A percentile compares a stretch with the other conserved stretches of the same genome.
Conservation (phyloP, 1,140 invertebrate species). For the Ephestia elutella region DNA sequence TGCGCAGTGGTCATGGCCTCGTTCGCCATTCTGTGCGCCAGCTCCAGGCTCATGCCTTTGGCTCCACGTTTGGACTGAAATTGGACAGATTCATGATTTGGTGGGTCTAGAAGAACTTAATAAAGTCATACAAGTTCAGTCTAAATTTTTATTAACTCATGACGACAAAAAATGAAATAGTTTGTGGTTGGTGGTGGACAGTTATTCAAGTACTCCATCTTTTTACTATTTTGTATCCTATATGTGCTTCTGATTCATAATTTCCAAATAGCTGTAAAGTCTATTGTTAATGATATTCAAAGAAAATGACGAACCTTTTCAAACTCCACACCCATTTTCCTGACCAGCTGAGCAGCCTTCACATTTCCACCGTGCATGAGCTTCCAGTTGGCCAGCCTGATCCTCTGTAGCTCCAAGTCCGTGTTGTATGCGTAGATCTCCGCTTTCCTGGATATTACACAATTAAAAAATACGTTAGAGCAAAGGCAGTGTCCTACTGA, state of each 20-base stretch:
- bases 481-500: too few species aligned
- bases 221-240: too few species aligned
- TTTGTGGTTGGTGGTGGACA: too few species aligned
- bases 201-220: too few species aligned
- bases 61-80: constrained; percentile 58
- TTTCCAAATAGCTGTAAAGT: too few species aligned
- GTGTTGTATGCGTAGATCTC: constrained; percentile 61
- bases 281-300: too few species aligned
- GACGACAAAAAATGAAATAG: too few species aligned
- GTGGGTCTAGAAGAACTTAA: background rate
- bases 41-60: constrained; percentile 54
- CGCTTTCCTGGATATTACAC: constrained; percentile 38
- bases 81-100: background rate
- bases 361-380: constrained; percentile 45
- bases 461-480: background rate
- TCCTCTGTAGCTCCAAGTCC: constrained; percentile 52
- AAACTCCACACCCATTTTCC: constrained; percentile 61
- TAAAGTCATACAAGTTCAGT: too few species aligned
- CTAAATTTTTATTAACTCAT: too few species aligned
- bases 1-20: constrained; percentile 49
- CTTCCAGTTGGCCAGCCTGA: constrained; percentile 59
- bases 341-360: constrained; percentile 49
- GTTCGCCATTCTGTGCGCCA: constrained; percentile 41
- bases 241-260: too few species aligned
- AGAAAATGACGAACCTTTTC: too few species aligned